These are phyloP conservation scores for Myripristis murdjan DNA, from an alignment of 2,797 vertebrate species.

Conservation along the genomic window DNA sequence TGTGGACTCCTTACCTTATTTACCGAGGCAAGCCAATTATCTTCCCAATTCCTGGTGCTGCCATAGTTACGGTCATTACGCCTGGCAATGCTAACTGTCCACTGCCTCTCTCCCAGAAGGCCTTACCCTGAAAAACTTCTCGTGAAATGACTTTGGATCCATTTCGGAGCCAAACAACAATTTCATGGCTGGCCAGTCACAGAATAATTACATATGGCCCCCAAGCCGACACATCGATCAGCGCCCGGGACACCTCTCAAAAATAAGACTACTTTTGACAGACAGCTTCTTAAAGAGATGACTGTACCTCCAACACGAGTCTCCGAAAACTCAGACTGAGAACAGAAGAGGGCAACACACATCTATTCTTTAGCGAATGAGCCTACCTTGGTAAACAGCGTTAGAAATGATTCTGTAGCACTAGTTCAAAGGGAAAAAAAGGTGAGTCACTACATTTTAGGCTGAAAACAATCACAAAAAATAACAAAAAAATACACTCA, in stretches of 20 bases:
- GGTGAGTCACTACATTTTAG: background rate
- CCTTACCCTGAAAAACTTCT: conserved; percentile 39
- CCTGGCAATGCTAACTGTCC: conserved; percentile 9
- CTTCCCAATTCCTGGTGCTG: conserved; percentile 25
- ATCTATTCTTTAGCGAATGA: conserved; percentile 23
- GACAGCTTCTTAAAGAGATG: conserved; percentile 49
- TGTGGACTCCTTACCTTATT: conserved; percentile 19
- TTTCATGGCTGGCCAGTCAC: conserved; percentile 75
- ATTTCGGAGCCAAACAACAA: conserved; percentile 79
- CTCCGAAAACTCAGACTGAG: conserved; percentile 23
- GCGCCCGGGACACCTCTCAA: conserved; percentile 52
- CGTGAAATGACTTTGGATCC: conserved; percentile 66
- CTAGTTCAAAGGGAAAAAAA: too few relatives aligned
- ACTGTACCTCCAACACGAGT: conserved; percentile 14
- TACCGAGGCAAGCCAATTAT: conserved; percentile 30
- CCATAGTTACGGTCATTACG: conserved; percentile 29
- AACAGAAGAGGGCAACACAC: conserved; percentile 9
- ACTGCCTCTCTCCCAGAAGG: conserved; percentile 28
- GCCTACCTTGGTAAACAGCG: conserved; percentile 7
- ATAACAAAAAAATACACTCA: background rate
- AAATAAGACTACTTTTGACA: conserved; percentile 65
- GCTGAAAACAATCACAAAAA: background rate
- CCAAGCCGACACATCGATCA: conserved; percentile 69
- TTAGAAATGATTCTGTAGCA: conserved; percentile 1
- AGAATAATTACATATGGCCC: conserved; percentile 74